Evolutionary conservation across 2,113 vertebrate species (phyloP), one percentile per base, ranked within the genome.

Genomic region (Argyrosomus japonicus): DNA sequence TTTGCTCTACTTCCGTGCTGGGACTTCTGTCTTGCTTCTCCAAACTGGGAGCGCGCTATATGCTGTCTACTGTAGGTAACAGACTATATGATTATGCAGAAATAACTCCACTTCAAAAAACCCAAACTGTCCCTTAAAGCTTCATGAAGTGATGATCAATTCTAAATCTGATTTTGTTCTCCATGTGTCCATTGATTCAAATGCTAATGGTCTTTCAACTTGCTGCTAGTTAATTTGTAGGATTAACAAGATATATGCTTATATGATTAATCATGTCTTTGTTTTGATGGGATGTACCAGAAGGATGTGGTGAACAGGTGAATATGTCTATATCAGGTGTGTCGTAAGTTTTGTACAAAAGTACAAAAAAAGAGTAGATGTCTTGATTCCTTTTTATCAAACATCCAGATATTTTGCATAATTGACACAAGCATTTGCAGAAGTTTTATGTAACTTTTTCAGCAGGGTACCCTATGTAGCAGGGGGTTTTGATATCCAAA

Each of bases 401-500:
- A 12, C 11, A 45, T 45, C 13, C 45, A 75, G 14, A 23, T 54
- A 36, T 32, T 32, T 53, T 25, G 8, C 17, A 36, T 64, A 13
- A 27, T 2, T 29, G 4, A 23, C 2, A 14, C 7, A 32, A 69
- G 5, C 17, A 19, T 15, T 60, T 58, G 7, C n/a, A 50, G 13
- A 57, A 48, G 36, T 14, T 58, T 18, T 23, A 15, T 32, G 1
- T 40, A n/a, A n/a, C 60, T 53, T 65, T 57, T 53, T 67, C 40
- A 70, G 43, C 9, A 17, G 21, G 11, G 0, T 17, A 9, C 18
- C n/a, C n/a, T 7, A 25, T 21, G 17, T 36, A 47, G 51, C 40
- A 48, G 51, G 18, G 19, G 18, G 15, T 76, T 74, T 62, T 68
- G 10, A 56, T 60, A 50, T 82, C 12, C 21, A 25, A 56, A 79